Evolutionary conservation across 2,797 vertebrate genomes (phyloP), one percentile per base, ranked within the genome.

Genomic region (Lepus townsendii): DNA sequence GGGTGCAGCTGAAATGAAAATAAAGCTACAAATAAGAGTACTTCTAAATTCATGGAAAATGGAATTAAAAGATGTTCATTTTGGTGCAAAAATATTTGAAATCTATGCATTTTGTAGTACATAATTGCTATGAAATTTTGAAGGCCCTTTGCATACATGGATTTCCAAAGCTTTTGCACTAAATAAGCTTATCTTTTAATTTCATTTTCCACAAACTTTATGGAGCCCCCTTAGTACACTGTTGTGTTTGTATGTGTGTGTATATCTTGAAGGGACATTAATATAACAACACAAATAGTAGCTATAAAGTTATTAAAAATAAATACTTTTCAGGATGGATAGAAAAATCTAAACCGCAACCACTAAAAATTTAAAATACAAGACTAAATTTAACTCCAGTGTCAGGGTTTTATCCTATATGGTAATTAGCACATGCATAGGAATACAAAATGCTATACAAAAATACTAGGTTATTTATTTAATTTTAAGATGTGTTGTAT

Each of bases 321-420:
- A 92, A 80, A 5, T 77, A 62, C 27, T 47, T 78, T 88, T 93
- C 14, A 88, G 50, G 83, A 73, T 78, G 54, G 65, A 7, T 66
- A 66, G 71, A 65, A 95, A 94, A 66, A 77, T n/a, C 7, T 83
- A 69, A 78, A 86, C 32, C 5, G 78, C 82, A 93, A 93, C 54
- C 52, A 65, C 38, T 96, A 79, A 76, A 79, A 60, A 24, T 32
- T 88, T 76, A 84, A 66, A 79, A 93, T 83, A 12, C 66, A 71
- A 72, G 24, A 62, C 91, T 76, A 90, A 73, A 42, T 93, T 88
- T 68, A 90, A 69, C 73, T 92, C 11, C 11, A 75, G 2, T 82
- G 32, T 17, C 66, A 76, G 2, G 7, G 50, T 90, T 95, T 90
- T 75, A 60, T 88, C 30, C 57, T 79, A 72, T 82, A 57, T 91